Base-by-base conservation (phyloP, 2,888 invertebrate genomes). In the Pomacea canaliculata region DNA sequence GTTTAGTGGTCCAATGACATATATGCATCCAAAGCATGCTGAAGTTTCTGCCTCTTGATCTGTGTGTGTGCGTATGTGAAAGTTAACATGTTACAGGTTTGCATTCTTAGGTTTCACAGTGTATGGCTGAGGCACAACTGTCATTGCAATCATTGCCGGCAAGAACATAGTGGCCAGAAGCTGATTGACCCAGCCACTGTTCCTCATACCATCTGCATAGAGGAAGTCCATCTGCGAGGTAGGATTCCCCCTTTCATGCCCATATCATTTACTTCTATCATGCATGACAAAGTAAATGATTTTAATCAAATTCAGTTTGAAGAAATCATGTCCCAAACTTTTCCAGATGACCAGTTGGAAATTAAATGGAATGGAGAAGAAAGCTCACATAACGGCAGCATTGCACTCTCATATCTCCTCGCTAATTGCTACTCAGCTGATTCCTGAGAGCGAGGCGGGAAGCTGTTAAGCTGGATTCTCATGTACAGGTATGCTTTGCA, bases 41-140 rank as follows among this genome's bases (percentile, higher is more conserved):
- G 37, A 3, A 5, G 37, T 37, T 37, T 37, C 37, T 37, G 3
- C 5, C 5, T 37, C 37, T 37, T 37, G 37, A 37, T 37, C 37
- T 37, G 37, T 37, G 37, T 37, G 37, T 37, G 37, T 37, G 37
- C 5, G 37, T 37, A 5, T 37, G 37, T 37, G 37, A 37, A 37
- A 37, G 37, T 16, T 56, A 7, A 16, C 16, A 16, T 56, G 51
- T 56, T 56, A 16, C 16, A 10, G 51, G 51, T 56, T 7, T 56
- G 16, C 51, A 56, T 10, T 16, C 16, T 7, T 78, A 85, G 85
- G 60, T 85, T 83, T 70, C 83, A 85, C 74, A 80, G 82, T 62
- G 68, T 83, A 7, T 86, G 86, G 86, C 73, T 86, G 70, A 74
- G 85, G 23, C 80, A 83, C 69, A 83, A 83, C 76, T 86, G 86